Conservation (phyloP, 2,113 vertebrate species). For the human (Homo sapiens) region GRCh38 chrX:32040001-32040500, state of each 20-base stretch:
- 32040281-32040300: background rate
- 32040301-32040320: background rate
- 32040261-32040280: background rate
- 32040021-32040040: background rate
- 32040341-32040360: background rate
- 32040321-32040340: background rate
- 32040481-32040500: background rate
- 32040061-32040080: background rate
- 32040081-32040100: conserved; percentile 9
- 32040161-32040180: background rate
- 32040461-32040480: background rate
- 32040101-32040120: background rate
- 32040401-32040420: background rate
- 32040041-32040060: background rate
- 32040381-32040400: background rate
- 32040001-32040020: background rate
- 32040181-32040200: background rate
- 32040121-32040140: background rate
- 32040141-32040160: background rate
- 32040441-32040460: background rate
- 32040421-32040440: background rate
- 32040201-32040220: background rate
- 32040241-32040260: background rate
- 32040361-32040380: background rate
- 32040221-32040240: background rate